Evolutionary conservation across 2,888 invertebrate genomes (phyloP).

Genomic region (Macaria notata): DNA sequence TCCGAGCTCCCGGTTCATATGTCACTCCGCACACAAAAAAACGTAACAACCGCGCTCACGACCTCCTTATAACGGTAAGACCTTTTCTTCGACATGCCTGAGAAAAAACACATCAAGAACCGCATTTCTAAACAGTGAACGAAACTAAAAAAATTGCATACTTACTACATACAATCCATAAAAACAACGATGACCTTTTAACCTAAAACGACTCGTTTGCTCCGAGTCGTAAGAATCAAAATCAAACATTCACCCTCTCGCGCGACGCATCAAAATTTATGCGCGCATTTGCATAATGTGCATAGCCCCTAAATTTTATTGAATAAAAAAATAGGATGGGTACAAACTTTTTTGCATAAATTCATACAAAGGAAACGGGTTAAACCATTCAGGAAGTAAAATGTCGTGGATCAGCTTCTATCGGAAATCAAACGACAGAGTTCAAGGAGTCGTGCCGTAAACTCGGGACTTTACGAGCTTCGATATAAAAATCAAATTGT

Average conservation of each 20-base stretch:
- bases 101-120: constrained; percentile 73
- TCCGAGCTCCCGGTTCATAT: constrained; percentile 77
- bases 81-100: constrained; percentile 58
- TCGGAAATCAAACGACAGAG: constrained; percentile 53
- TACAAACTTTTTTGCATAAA: constrained; percentile 82
- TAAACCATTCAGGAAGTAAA: constrained; percentile 79
- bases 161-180: constrained; percentile 66
- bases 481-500: constrained; percentile 47
- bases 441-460: constrained; percentile 32
- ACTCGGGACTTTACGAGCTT: constrained; percentile 44
- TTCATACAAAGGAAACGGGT: constrained; percentile 82
- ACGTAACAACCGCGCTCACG: constrained; percentile 49
- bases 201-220: constrained; percentile 44
- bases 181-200: constrained; percentile 50
- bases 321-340: constrained; percentile 83
- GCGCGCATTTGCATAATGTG: constrained; percentile 83
- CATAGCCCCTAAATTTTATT: constrained; percentile 82
- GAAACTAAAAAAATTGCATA: constrained; percentile 69
- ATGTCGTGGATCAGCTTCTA: constrained; percentile 68
- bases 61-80: constrained; percentile 73
- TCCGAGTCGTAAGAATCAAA: constrained; percentile 33
- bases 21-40: constrained; percentile 74
- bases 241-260: constrained; percentile 38
- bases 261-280: constrained; percentile 74
- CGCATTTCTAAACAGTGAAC: constrained; percentile 58